Percentiles rank a stretch among this genome's conserved stretches.
Evolutionary conservation across 2,888 invertebrate species (phyloP).

Genomic region (Mesopsocus fuscifrons): DNA sequence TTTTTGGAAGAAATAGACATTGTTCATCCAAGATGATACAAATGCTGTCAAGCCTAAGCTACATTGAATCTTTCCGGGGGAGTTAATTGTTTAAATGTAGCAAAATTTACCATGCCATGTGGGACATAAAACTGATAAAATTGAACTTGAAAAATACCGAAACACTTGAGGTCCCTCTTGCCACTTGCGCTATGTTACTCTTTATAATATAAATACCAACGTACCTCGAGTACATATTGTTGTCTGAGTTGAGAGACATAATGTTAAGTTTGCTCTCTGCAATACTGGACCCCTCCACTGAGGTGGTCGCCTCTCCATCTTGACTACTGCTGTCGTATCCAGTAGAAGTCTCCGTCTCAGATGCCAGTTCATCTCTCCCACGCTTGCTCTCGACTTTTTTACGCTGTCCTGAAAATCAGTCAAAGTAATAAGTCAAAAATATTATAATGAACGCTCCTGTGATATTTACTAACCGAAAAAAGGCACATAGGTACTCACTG

Average conservation of each 20-base stretch:
- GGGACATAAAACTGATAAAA: too few relatives aligned
- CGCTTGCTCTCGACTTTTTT: background rate
- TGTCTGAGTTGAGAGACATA: background rate
- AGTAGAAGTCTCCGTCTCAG: background rate
- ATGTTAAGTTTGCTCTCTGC: background rate
- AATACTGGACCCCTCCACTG: background rate
- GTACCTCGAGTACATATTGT: constrained; percentile 8
- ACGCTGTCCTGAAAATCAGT: background rate
- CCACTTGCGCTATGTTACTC: too few relatives aligned
- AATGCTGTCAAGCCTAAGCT: background rate
- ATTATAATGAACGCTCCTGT: background rate
- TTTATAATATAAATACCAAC: too few relatives aligned
- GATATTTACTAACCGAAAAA: too few relatives aligned
- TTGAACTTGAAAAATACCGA: constrained; percentile 3
- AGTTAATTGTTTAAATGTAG: too few relatives aligned
- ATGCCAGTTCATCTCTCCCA: background rate
- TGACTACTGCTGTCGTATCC: constrained; percentile 2
- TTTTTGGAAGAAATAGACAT: background rate
- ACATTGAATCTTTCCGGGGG: background rate
- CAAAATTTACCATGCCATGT: too few relatives aligned
- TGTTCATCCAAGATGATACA: too few relatives aligned
- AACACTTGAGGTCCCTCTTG: too few relatives aligned
- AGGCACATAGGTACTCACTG: too few relatives aligned
- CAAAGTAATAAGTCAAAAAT: background rate
- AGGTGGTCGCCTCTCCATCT: background rate